Conservation (phyloP, 2,797 vertebrate genomes). For the Manis pentadactyla region DNA sequence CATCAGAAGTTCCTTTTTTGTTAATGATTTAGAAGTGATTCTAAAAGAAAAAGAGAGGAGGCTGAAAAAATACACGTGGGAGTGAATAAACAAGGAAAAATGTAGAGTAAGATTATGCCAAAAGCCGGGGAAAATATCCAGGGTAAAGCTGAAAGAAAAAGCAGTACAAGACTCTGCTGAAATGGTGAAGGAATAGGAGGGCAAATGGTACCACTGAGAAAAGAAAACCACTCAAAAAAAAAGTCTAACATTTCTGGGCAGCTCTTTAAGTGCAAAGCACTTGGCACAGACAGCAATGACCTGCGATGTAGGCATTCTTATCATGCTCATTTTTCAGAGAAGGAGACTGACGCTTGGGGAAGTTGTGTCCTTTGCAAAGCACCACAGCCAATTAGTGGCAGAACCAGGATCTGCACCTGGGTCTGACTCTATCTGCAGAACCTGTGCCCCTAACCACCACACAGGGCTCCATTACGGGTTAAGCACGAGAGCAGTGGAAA, state of each 20-base stretch:
- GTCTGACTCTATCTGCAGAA: not conserved
- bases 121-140: not conserved
- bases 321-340: not conserved
- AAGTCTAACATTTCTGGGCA: not conserved
- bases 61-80: not conserved
- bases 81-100: not conserved
- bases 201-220: not conserved
- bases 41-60: not conserved
- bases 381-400: not conserved
- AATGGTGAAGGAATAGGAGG: not conserved
- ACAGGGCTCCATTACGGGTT: not conserved
- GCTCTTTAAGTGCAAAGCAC: not conserved
- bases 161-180: not conserved
- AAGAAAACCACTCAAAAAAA: not conserved
- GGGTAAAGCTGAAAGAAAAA: not conserved
- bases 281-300: not conserved
- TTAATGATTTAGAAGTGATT: not conserved
- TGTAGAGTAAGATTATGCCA: not conserved
- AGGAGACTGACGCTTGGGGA: not conserved
- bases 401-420: not conserved
- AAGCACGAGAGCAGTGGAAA: not conserved
- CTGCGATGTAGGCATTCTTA: fast-evolving
- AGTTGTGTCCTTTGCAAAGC: not conserved
- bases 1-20: not conserved
- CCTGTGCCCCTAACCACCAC: fast-evolving